These are phyloP conservation scores for Brachionus angularis DNA, from an alignment of 1,140 invertebrate species.

Conservation along the genomic window DNA sequence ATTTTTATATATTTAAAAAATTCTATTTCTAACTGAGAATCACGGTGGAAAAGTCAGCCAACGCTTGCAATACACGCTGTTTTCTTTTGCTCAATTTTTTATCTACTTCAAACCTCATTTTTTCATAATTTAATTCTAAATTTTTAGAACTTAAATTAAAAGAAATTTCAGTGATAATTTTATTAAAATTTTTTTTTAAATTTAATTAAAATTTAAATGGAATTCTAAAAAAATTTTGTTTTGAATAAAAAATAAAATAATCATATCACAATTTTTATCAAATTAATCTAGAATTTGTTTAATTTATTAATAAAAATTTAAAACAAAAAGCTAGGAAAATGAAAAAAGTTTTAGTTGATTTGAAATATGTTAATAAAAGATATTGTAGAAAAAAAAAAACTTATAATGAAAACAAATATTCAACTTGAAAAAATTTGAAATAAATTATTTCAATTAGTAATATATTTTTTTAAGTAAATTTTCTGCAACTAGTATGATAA, in stretches of 20 bases:
- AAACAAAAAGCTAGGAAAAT: not conserved
- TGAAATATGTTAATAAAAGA: constrained; percentile 33
- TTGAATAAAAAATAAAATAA: not conserved
- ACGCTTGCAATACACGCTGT: constrained; percentile 11
- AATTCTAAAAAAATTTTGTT: not conserved
- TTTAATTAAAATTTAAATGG: not conserved
- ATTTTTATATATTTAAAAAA: not conserved
- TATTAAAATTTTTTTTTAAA: not conserved
- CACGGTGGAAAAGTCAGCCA: constrained; percentile 26
- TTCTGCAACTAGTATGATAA: too few species aligned
- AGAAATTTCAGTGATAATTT: not conserved
- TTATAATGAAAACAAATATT: too few species aligned
- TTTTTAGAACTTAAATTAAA: not conserved
- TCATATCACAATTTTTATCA: too few species aligned
- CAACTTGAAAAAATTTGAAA: too few species aligned
- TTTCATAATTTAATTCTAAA: not conserved
- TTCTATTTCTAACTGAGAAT: constrained; percentile 5
- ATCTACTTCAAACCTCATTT: constrained; percentile 2
- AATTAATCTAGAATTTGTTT: too few species aligned
- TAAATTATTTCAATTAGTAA: too few species aligned
- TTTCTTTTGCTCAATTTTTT: constrained; percentile 27
- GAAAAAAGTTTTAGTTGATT: not conserved
- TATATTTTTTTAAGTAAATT: too few species aligned
- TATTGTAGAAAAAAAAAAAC: not conserved
- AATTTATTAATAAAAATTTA: too few species aligned